Base-by-base conservation (phyloP, 2,113 vertebrate genomes). In the Protomyctophum bolini region DNA sequence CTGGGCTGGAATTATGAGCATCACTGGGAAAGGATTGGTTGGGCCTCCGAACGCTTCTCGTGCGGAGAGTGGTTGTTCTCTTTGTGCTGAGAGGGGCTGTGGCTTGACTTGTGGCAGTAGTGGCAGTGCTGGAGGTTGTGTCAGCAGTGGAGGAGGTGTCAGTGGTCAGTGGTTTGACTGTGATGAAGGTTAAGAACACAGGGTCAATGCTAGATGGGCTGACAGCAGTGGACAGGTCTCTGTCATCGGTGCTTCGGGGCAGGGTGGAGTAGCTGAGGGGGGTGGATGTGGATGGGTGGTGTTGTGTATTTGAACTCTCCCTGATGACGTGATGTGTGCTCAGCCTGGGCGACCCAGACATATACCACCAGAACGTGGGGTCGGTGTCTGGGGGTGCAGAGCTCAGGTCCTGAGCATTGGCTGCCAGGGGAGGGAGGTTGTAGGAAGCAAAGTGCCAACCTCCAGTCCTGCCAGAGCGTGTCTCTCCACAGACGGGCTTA, bases 21-120 rank as follows among this genome's bases (percentile, higher is more conserved):
- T 73, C 73, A 4, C 65, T 57, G 0, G 81, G 63, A 54, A 50
- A 11, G 6, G 85, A 73, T 63, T 89, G 78, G 70, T 89, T 92
- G 28, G 89, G 80, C 70, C 88, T 91, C 66, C 91, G 89, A 63
- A 92, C 91, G 15, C 91, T 93, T 68, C 92, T 83, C 50, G 92
- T 90, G 46, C 92, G 88, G 58, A 92, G 89, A 8, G 91, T 92
- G 67, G 87, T 88, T 6, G 89, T 91, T 66, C 81, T 93, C 47
- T 81, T 89, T 6, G 87, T 89, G 49, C 73, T 83, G 63, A 69
- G 14, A 70, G 77, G 9, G 66, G 82, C 65, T n/a, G 78, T 68
- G 63, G 70, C 46, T 50, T 49, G 63, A 3, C 63, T 70, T 54
- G 58, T 6, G 73, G 73, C 72, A 6, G 66, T 28, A 28, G 8